Base-by-base conservation (phyloP, 37 sponge, comb jelly and placozoan genomes). In the Axinella damicornis region DNA sequence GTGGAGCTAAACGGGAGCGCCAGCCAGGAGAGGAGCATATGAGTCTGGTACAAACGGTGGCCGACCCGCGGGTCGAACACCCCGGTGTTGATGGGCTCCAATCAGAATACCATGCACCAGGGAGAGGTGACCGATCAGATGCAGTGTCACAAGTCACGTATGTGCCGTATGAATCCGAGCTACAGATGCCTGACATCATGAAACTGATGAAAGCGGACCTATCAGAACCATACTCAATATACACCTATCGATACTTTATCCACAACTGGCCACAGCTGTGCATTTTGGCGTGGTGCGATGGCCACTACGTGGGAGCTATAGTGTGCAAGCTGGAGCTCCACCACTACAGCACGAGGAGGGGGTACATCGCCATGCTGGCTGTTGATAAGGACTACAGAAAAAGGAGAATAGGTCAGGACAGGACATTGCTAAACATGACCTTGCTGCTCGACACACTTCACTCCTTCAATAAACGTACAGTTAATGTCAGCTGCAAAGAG, bases 361-460 rank as follows among this genome's bases (percentile, higher is more conserved):
- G 99, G 2, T 98, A 98, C 83, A 98, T 98, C 57, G 99, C 99
- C 22, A 98, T 98, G 99, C 77, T 98, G 64, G 97, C 99, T 18
- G 97, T 98, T 16, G 91, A 93, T 35, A 90, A 94, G 63, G 87
- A 88, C 41, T 90, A 93, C 58, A 71, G 99, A 65, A 92, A 87
- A 77, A 90, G 83, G 68, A 85, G 80, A 73, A 95, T 98, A 57
- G 98, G 98, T 98, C 54, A 83, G 85, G 35, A 25, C n/a, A n/a
- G n/a, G n/a, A n/a, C n/a, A n/a, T n/a, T n/a, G n/a, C n/a, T n/a
- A n/a, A n/a, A n/a, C n/a, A n/a, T n/a, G n/a, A n/a, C n/a, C n/a
- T n/a, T n/a, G n/a, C n/a, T n/a, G n/a, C n/a, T n/a, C n/a, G n/a
- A n/a, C n/a, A n/a, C n/a, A n/a, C n/a, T n/a, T n/a, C n/a, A n/a